Evolutionary conservation across 92 coral and sea anemone genomes (phyloP).

Genomic region (Epizoanthus fatuus): DNA sequence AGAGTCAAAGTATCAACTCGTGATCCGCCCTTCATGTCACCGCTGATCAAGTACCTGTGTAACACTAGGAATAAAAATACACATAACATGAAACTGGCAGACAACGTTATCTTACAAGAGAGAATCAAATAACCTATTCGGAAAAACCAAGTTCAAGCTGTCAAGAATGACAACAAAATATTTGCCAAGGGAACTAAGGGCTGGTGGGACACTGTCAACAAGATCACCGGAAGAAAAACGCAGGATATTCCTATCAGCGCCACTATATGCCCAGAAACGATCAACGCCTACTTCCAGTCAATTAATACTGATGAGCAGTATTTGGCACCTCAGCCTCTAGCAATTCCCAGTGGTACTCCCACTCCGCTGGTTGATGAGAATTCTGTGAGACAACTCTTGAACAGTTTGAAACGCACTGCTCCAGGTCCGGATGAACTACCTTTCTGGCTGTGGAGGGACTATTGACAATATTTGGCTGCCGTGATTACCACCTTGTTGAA

Average conservation of each 20-base stretch:
- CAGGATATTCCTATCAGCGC: constrained; percentile 50
- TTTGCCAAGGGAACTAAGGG: constrained; percentile 49
- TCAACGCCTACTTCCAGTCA: constrained; percentile 37
- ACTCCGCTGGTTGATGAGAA: not conserved
- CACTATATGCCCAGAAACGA: constrained; percentile 30
- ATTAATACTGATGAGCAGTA: constrained; percentile 63
- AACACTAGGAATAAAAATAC: constrained; percentile 57
- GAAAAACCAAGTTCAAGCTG: constrained; percentile 59
- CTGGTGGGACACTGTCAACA: constrained; percentile 78
- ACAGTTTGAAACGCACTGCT: constrained; percentile 33
- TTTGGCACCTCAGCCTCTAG: not conserved
- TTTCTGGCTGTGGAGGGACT: constrained; percentile 50
- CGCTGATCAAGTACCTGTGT: constrained; percentile 69
- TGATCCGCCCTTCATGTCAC: constrained; percentile 67
- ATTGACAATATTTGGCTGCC: constrained; percentile 34
- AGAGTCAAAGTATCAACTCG: constrained; percentile 63
- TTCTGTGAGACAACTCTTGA: constrained; percentile 8
- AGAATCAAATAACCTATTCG: not conserved
- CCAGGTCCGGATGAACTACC: constrained; percentile 53
- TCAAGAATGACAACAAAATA: constrained; percentile 49
- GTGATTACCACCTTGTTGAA: constrained; percentile 36
- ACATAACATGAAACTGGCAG: constrained; percentile 8
- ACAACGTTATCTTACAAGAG: constrained; percentile 25
- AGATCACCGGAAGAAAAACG: constrained; percentile 65
- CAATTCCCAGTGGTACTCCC: no score